Evolutionary conservation across 1,140 invertebrate genomes (phyloP), one percentile per base, ranked within the genome.

Genomic region (Metopolophium dirhodum): DNA sequence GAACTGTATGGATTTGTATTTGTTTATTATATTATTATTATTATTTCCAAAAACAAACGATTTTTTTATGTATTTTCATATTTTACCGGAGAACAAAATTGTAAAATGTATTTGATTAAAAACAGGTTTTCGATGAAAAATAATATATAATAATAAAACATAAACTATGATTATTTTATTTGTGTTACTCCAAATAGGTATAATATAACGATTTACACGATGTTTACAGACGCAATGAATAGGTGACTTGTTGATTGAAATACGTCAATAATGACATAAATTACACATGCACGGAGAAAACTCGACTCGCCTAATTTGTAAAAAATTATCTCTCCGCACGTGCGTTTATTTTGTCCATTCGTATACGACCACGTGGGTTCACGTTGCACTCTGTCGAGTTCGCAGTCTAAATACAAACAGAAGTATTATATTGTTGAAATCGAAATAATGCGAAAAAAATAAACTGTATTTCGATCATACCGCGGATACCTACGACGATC

Each of bases 31-130:
- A 54, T 35, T 51, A 57, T 89, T 49, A 87, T 87, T 89, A 89
- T 30, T 35, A 35, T 89, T 89, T 54, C 61, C 61, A 77, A 77
- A 68, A 77, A 77, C 61, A 77, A 18, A 77, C 30, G 30, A n/a
- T 35, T 54, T 88, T 89, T 89, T 89, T 57, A 89, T 57, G 88
- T 22, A 89, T 57, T 89, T 89, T 89, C 88, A 57, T 89, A 89
- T 41, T 37, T 54, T 57, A 57, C 51, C 35, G 51, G 41, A 26
- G n/a, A 89, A 57, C 35, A 35, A 89, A 85, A 88, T 47, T 57
- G 51, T 89, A 57, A 41, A 9, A 47, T 86, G 14, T n/a, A n/a
- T 14, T 37, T 89, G 51, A 57, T 89, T 89, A 41, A 54, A 89
- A 41, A 41, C 30, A 35, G 35, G 1, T 54, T 89, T 57, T 89